Conservation (phyloP, 2,113 vertebrate genomes). For the Seriola dumerili region DNA sequence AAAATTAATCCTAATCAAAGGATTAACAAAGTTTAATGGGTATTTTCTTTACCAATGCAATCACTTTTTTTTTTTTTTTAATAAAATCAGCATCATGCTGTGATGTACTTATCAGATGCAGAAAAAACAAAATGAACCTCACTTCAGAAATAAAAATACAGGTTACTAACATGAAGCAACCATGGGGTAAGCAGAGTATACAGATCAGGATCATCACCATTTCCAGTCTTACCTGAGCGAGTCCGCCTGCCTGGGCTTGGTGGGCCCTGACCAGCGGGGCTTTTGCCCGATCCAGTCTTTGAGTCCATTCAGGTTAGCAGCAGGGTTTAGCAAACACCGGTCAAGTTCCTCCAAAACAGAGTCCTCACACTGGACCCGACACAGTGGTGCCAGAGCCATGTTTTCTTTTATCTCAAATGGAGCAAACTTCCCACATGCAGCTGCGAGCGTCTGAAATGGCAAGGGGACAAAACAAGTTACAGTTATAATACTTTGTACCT, state of each 20-base stretch:
- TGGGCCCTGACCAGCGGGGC: conserved; percentile 87
- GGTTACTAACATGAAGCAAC: neutral
- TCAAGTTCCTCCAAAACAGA: conserved; percentile 88
- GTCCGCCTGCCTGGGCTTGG: conserved; percentile 61
- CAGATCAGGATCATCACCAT: neutral
- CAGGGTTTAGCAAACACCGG: conserved; percentile 84
- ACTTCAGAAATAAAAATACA: neutral
- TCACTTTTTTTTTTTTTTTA: too few relatives aligned
- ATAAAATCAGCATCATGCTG: neutral
- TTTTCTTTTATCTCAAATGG: conserved; percentile 98
- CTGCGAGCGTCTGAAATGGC: conserved; percentile 89
- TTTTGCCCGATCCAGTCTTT: conserved; percentile 86
- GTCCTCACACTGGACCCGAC: conserved; percentile 86
- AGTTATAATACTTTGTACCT: neutral
- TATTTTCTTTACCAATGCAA: too few relatives aligned
- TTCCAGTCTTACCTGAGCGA: conserved; percentile 62
- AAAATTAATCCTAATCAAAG: too few relatives aligned
- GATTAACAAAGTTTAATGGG: too few relatives aligned
- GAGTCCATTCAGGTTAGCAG: conserved; percentile 76
- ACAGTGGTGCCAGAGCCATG: conserved; percentile 92
- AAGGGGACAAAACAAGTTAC: neutral
- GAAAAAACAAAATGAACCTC: neutral
- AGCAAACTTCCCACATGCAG: conserved; percentile 96
- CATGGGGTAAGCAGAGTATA: too few relatives aligned
- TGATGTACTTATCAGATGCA: neutral